Evolutionary conservation across 35 echinoderm and acorn worm genomes (phyloP), one percentile per base, ranked within the genome.

Genomic region (Diadema setosum): DNA sequence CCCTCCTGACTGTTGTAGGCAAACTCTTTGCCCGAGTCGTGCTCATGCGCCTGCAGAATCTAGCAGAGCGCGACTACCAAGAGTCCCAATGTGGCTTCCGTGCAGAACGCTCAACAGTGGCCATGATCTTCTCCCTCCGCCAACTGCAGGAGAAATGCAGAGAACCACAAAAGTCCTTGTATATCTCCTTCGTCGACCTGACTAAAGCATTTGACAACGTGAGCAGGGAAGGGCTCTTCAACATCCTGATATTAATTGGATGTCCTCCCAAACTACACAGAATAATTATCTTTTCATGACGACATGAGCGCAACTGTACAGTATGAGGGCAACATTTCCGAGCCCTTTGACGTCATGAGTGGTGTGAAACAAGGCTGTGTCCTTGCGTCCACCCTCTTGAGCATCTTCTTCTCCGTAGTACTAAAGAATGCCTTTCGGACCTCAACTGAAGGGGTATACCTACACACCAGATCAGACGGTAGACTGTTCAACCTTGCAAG

Each of bases 121-220:
- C 85, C 90, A 91, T 86, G 61, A 91, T 91, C 67, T 91, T 87
- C 65, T 78, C 90, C 17, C 36, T 91, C 20, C 55, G 70, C 29
- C 90, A 91, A 35, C 25, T 91, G 30, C 90, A 91, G 43, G 89
- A 70, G 42, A 91, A 87, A 61, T 92, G 84, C 65, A 35, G 46
- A 34, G 84, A 92, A 69, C 90, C 86, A 25, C 20, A 55, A 2
- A 0, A 63, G 25, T 70, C 81, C 44, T 37, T 94, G 1, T 94
- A 86, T 43, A 29, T 90, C 31, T 82, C 93, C 7, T 90, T 94
- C 48, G 44, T 94, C 18, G 87, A 94, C 56, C 87, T 94, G 2
- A 90, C 93, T 1, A 94, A 94, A 43, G 83, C 88, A 4, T 94
- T 94, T 43, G 83, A 94, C 49, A 52, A 75, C 35, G 46, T 87